Evolutionary conservation across 1,140 invertebrate genomes (phyloP).

Genomic region (Alviniconcha marisindica): DNA sequence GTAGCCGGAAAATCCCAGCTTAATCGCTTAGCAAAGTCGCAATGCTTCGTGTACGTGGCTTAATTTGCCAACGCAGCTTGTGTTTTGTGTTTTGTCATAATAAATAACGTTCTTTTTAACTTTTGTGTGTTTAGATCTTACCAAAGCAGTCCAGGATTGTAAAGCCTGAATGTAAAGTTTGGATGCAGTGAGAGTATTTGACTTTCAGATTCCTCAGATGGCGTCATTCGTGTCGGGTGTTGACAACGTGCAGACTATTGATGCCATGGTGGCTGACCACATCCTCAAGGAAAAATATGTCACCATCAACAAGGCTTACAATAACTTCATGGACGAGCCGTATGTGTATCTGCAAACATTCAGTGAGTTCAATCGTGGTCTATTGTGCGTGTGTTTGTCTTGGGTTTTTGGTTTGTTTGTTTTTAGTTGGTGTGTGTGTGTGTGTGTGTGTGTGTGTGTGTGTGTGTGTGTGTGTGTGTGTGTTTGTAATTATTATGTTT

Average conservation of each 20-base stretch:
- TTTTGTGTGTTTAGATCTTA: too few species aligned
- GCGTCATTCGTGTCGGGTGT: slow-evolving; percentile 71
- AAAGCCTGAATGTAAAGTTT: too few species aligned
- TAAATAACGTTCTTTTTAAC: too few species aligned
- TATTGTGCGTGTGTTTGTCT: neutral
- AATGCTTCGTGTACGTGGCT: too few species aligned
- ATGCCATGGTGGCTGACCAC: slow-evolving; percentile 68
- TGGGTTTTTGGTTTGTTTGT: too few species aligned
- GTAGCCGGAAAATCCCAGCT: too few species aligned
- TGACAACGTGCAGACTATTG: slow-evolving; percentile 63
- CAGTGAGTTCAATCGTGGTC: slow-evolving; percentile 52
- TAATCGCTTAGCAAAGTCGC: too few species aligned
- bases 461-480: neutral
- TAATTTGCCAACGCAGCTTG: too few species aligned
- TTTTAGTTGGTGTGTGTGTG: neutral
- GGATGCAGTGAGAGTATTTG: too few species aligned
- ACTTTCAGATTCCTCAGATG: slow-evolving; percentile 65
- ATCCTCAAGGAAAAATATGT: slow-evolving; percentile 70
- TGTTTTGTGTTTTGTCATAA: too few species aligned
- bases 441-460: neutral
- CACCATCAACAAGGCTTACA: slow-evolving; percentile 68
- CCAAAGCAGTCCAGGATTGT: too few species aligned
- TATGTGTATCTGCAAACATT: slow-evolving; percentile 69
- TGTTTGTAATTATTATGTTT: too few species aligned
- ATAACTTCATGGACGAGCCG: slow-evolving; percentile 71